Evolutionary conservation across 2,113 vertebrate genomes (phyloP).

Genomic region (Neotoma lepida): DNA sequence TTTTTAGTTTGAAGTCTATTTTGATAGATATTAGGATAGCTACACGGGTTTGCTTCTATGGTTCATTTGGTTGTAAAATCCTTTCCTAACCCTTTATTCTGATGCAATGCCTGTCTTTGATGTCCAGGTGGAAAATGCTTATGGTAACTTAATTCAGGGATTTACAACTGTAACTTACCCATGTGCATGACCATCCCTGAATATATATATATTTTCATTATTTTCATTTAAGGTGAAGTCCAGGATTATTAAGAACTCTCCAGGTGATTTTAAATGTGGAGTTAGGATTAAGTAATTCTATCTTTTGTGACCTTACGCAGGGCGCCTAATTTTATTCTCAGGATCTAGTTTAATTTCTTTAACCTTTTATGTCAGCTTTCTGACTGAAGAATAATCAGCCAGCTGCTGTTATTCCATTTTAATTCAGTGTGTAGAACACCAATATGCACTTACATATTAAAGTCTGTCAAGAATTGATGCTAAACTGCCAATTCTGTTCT

Average conservation of each 20-base stretch:
- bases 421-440: constrained; percentile 13
- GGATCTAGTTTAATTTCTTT: constrained; percentile 32
- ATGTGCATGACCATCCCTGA: not conserved
- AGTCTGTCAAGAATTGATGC: constrained; percentile 34
- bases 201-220: constrained; percentile 37
- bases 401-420: constrained; percentile 31
- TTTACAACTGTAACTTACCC: not conserved
- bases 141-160: not conserved
- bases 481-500: constrained; percentile 53
- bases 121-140: not conserved
- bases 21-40: not conserved
- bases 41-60: not conserved
- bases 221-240: not conserved
- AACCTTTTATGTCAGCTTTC: constrained; percentile 50
- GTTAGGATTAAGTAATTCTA: constrained; percentile 35
- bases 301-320: constrained; percentile 16
- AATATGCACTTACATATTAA: constrained; percentile 25
- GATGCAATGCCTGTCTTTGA: not conserved
- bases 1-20: not conserved
- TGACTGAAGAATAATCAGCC: constrained; percentile 51
- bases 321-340: constrained; percentile 43
- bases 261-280: constrained; percentile 14
- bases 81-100: not conserved
- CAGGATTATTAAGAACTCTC: not conserved
- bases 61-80: not conserved